Percentiles rank a stretch among this genome's conserved stretches.
These are phyloP conservation scores for Esox niger DNA, from an alignment of 2,113 vertebrate species.

Conservation along the genomic window DNA sequence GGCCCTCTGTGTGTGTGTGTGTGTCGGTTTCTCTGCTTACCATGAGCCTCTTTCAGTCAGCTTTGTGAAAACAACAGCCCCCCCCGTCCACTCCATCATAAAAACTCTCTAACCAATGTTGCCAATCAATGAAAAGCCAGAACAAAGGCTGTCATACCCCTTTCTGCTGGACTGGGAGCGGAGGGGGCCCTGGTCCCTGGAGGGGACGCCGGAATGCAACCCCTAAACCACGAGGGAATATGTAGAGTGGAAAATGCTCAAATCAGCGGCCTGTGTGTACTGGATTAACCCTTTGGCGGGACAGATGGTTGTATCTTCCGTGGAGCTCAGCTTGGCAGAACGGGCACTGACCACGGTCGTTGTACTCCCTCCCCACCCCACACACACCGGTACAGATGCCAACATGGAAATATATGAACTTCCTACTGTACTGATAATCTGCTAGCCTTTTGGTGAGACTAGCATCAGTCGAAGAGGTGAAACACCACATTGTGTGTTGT, in stretches of 20 bases:
- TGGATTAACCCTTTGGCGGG: conserved; percentile 81
- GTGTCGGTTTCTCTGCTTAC: conserved; percentile 15
- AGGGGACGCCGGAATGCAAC: not conserved
- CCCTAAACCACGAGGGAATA: conserved; percentile 44
- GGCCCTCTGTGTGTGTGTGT: conserved; percentile 61
- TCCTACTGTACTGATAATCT: conserved; percentile 16
- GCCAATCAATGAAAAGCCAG: conserved; percentile 20
- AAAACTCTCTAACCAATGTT: conserved; percentile 20
- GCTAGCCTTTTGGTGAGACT: conserved; percentile 16
- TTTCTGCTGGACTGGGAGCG: conserved; percentile 4
- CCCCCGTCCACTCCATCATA: conserved; percentile 40
- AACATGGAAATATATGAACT: conserved; percentile 48
- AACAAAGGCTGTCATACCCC: conserved; percentile 5
- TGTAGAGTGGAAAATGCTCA: conserved; percentile 72
- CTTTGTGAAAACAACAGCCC: conserved; percentile 14
- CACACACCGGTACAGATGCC: conserved; percentile 41
- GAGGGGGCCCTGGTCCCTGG: conserved; percentile 11
- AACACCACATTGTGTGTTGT: not conserved
- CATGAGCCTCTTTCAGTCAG: conserved; percentile 25
- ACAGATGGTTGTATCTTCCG: conserved; percentile 72
- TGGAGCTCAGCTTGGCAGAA: conserved; percentile 58
- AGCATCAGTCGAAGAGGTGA: not conserved
- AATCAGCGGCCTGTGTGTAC: conserved; percentile 53
- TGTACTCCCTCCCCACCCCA: not conserved
- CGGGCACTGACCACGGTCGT: conserved; percentile 49